Evolutionary conservation across 2,888 invertebrate genomes (phyloP).

Genomic region (Polydrusus cervinus): DNA sequence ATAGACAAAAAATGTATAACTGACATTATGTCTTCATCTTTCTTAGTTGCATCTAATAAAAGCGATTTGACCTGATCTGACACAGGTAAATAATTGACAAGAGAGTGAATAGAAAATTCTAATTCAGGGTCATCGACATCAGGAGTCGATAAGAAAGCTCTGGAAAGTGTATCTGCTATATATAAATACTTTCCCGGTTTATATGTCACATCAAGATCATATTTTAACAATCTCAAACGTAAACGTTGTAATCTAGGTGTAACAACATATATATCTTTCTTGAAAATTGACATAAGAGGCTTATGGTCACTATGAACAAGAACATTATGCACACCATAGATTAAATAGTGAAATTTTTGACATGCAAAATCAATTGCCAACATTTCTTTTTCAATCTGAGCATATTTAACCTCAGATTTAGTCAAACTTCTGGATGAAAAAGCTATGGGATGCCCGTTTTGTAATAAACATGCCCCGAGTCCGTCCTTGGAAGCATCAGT

Average conservation of each 20-base stretch:
- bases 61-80: constrained; percentile 1
- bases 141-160: constrained; percentile 46
- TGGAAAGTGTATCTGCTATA: constrained; percentile 56
- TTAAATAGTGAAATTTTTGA: constrained; percentile 63
- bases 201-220: constrained; percentile 59
- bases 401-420: too few relatives aligned
- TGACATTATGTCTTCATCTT: constrained; percentile 18
- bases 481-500: constrained; percentile 61
- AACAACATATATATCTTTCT: constrained; percentile 57
- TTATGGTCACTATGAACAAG: constrained; percentile 36
- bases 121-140: constrained; percentile 27
- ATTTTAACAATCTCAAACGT: constrained; percentile 59
- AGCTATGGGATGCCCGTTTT: too few relatives aligned
- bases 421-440: too few relatives aligned
- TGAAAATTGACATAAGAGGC: constrained; percentile 37
- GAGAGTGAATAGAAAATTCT: constrained; percentile 19
- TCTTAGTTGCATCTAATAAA: constrained; percentile 20
- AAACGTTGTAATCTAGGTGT: constrained; percentile 61
- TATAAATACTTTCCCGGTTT: constrained; percentile 59
- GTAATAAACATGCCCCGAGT: too few relatives aligned
- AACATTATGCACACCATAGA: constrained; percentile 46
- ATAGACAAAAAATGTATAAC: constrained; percentile 12
- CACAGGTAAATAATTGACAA: constrained; percentile 26
- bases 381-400: too few relatives aligned
- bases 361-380: constrained; percentile 63